Conservation (phyloP, 2,888 invertebrate genomes). For the Andrena hattorfiana region DNA sequence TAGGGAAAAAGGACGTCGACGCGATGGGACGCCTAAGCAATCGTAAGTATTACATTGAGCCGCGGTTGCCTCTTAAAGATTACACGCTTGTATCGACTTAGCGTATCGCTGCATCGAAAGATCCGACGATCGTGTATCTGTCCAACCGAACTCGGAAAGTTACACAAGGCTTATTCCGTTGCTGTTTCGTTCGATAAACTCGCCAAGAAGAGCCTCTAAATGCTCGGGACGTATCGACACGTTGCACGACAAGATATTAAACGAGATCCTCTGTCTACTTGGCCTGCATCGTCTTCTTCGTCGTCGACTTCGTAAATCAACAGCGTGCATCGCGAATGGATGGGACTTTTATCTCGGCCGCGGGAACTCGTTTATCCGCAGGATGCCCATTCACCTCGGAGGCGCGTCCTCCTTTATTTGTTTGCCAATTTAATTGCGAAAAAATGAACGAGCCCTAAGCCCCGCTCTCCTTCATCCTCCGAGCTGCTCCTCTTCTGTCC, state of each 20-base stretch:
- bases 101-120: constrained; percentile 4
- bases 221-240: constrained; percentile 20
- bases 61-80: constrained; percentile 17
- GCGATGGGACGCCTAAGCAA: not conserved
- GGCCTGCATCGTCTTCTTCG: not conserved
- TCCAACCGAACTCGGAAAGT: not conserved
- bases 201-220: not conserved
- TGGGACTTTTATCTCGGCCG: constrained; percentile 56
- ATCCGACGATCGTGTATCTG: not conserved
- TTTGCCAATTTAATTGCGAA: constrained; percentile 71
- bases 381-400: constrained; percentile 63
- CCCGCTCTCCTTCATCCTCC: not conserved
- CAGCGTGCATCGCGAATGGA: constrained; percentile 53
- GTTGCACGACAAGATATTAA: constrained; percentile 28
- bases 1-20: constrained; percentile 17
- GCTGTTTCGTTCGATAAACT: constrained; percentile 17
- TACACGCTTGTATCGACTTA: not conserved
- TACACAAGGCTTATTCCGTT: not conserved
- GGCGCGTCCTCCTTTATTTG: constrained; percentile 60
- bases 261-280: constrained; percentile 20
- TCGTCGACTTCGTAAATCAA: constrained; percentile 70
- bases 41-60: not conserved
- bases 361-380: constrained; percentile 72
- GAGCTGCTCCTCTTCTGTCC: constrained; percentile 7
- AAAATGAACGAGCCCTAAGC: constrained; percentile 46